Base-by-base conservation (phyloP, 2,888 invertebrate species). In the Macaria liturata region DNA sequence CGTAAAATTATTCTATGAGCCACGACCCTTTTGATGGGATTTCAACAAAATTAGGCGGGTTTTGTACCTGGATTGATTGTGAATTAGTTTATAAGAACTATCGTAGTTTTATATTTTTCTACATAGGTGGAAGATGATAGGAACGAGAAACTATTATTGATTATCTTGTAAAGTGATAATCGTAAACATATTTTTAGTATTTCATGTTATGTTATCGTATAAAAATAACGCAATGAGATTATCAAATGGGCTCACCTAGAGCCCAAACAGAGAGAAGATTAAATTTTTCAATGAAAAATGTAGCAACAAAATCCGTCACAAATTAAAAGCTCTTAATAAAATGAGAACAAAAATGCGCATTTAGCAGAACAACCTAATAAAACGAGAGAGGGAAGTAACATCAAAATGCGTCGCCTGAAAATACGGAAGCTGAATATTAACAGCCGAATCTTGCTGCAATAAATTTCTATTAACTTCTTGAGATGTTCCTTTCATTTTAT, bases 391-490 rank as follows among this genome's bases (percentile, higher is more conserved):
- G 44, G 34, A 43, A 46, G 59, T 57, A 60, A 62, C 34, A 57
- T 50, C 51, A 43, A 46, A 64, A 46, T 57, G 59, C 61, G 51
- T 59, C 50, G 53, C 53, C 56, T 20, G 46, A 64, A 62, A 59
- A 61, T 52, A 65, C 61, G 57, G 9, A 64, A 55, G 51, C 58
- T 49, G 62, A 59, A 64, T 63, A 64, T 62, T 64, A 68, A 63
- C 62, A 60, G 58, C 57, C 44, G 54, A 68, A 79, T 75, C 74
- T 77, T 73, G 82, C 81, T 80, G 76, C 79, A 88, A 86, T 86
- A 89, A 86, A 83, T 88, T 83, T 83, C 85, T 86, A 86, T 92
- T 88, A 84, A 89, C 90, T 86, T 86, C 89, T 83, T 86, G 80
- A 83, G 85, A 88, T 83, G 88, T 86, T 78, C 84, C 87, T 86